A percentile compares a stretch with the other conserved stretches of the same genome.
Evolutionary conservation across 2,888 invertebrate species (phyloP).

Genomic region (Eulithis testata): DNA sequence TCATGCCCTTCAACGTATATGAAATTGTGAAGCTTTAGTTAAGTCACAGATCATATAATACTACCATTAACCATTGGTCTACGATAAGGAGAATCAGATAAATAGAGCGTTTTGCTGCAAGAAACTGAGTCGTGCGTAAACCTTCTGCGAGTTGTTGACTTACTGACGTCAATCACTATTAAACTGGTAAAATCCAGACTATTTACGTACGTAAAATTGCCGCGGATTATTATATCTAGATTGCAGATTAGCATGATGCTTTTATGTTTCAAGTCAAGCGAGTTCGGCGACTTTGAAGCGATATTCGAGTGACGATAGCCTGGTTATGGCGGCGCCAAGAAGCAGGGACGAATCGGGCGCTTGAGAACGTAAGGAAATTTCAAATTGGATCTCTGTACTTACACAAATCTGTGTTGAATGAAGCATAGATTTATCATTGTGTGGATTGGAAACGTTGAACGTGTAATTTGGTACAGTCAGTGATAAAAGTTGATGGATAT

Average conservation of each 20-base stretch:
- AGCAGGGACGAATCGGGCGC: conserved; percentile 57
- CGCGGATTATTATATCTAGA: conserved; percentile 1
- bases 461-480: conserved; percentile 9
- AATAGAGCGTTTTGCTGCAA: no score
- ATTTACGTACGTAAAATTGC: conserved; percentile 2
- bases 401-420: conserved; percentile 5
- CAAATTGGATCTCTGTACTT: conserved; percentile 10
- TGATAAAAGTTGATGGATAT: not conserved
- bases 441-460: conserved; percentile 10
- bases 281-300: conserved; percentile 74
- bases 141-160: not conserved
- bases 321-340: conserved; percentile 72
- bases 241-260: not conserved
- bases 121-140: not conserved
- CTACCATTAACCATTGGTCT: no score
- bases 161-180: conserved; percentile 8
- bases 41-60: no score
- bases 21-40: no score
- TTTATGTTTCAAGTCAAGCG: conserved; percentile 64
- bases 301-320: conserved; percentile 79
- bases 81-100: no score
- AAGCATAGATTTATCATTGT: conserved; percentile 1
- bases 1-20: no score
- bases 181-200: not conserved
- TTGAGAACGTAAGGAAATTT: conserved; percentile 48